Evolutionary conservation across 2,797 vertebrate species (phyloP), one percentile per base, ranked within the genome.

Genomic region (Margarornis squamiger): DNA sequence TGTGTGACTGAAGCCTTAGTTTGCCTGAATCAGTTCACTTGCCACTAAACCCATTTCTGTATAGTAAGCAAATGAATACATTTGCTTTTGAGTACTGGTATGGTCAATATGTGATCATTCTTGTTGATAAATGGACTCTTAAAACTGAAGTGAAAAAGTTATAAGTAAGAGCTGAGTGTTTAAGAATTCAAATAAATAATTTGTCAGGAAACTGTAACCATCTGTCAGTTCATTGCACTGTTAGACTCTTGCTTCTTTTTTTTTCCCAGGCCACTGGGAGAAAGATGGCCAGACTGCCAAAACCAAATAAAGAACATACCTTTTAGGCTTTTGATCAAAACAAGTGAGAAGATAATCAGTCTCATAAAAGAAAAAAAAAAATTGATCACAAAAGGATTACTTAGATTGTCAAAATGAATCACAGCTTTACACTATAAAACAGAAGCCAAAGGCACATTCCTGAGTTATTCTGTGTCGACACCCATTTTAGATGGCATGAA

Each of bases 131-230:
- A 96, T 93, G 62, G 68, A 67, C 88, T 94, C 73, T 89, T 95
- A 91, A 93, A 95, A 94, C 73, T 76, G 49, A 92, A 95, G 84
- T 87, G 91, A 96, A 95, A 95, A 93, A 96, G 59, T 93, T 63
- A n/a, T 94, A 88, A 94, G 72, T 85, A 91, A 95, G 51, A 92
- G 49, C 68, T 78, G 38, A 87, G 71, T 93, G 80, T 96, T 95
- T 91, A 89, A 96, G 93, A 96, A 93, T 58, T 88, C 88, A 85
- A 96, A 90, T 88, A 96, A 93, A 96, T 93, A 93, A 80, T 92
- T 93, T 83, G 84, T 93, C 88, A 90, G 71, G 95, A 95, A 96
- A 93, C 81, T 85, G 67, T 92, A 92, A 79, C 93, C 94, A 92
- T 92, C 95, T 95, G 91, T 95, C 89, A 95, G 87, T 86, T 83